phyloP scores from a whole-genome alignment of 1,140 invertebrate genomes.

The Cydia strobilella region DNA sequence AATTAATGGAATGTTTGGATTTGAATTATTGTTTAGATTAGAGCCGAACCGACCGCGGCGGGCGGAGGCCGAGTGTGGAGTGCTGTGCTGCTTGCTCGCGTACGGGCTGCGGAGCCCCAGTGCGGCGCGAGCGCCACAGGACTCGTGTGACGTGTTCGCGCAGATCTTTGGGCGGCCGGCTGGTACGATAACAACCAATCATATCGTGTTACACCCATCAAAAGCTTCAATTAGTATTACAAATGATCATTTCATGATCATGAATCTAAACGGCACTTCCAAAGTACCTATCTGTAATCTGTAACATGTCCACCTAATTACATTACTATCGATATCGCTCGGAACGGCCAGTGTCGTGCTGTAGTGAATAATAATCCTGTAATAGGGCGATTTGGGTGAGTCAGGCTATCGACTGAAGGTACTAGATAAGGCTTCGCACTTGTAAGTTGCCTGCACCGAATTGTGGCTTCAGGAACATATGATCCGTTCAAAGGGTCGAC shows the following conservation, averaged over 20 bases:
- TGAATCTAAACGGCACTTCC: conserved; percentile 49
- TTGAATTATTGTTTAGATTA: conserved; percentile 47
- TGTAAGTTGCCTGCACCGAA: conserved; percentile 55
- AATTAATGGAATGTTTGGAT: conserved; percentile 73
- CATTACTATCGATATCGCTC: conserved; percentile 21
- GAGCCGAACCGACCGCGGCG: conserved; percentile 47
- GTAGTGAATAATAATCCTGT: conserved; percentile 53
- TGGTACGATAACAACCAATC: conserved; percentile 66
- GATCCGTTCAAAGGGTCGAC: conserved; percentile 37
- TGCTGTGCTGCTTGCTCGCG: conserved; percentile 43
- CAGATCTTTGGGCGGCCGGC: conserved; percentile 57
- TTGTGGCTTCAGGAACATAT: conserved; percentile 57
- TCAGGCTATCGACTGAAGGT: conserved; percentile 51
- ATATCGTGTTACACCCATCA: conserved; percentile 71
- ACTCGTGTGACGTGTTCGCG: conserved; percentile 38
- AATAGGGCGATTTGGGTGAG: conserved; percentile 48
- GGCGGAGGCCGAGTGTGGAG: conserved; percentile 51
- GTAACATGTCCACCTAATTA: conserved; percentile 45
- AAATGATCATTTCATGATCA: conserved; percentile 9
- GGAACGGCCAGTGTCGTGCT: conserved; percentile 5
- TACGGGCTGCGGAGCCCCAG: conserved; percentile 27
- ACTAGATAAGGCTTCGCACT: conserved; percentile 60
- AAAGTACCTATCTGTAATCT: too few relatives aligned
- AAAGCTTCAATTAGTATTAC: conserved; percentile 42
- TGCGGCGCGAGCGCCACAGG: conserved; percentile 36